Evolutionary conservation across 2,797 vertebrate genomes (phyloP).

Genomic region (Steatocranus sp.): DNA sequence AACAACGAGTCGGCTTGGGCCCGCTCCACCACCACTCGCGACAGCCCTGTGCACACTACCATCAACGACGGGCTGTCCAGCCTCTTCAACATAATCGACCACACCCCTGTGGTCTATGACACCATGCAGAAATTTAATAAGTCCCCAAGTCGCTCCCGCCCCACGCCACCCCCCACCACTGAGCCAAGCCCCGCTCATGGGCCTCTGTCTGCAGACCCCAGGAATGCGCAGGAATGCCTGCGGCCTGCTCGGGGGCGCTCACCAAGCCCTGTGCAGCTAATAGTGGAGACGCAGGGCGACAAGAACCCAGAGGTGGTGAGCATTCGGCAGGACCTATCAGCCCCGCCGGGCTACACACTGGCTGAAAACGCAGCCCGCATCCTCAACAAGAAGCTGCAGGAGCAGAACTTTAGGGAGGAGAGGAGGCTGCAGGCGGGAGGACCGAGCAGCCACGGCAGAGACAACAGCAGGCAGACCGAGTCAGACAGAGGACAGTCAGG

Average conservation of each 20-base stretch:
- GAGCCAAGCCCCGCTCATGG: conserved; percentile 56
- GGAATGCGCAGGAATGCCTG: conserved; percentile 75
- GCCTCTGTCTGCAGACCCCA: conserved; percentile 33
- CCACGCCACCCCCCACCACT: conserved; percentile 56
- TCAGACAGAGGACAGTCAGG: conserved; percentile 81
- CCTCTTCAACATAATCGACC: conserved; percentile 98
- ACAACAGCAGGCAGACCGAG: conserved; percentile 50
- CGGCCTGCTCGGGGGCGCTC: conserved; percentile 84
- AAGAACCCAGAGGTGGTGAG: conserved; percentile 82
- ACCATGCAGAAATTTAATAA: conserved; percentile 83
- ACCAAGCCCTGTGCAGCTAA: conserved; percentile 87
- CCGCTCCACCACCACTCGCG: conserved; percentile 93
- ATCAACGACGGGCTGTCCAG: conserved; percentile 98
- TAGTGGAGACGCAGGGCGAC: conserved; percentile 82
- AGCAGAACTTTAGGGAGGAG: conserved; percentile 89
- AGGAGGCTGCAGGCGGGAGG: conserved; percentile 73
- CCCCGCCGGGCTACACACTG: conserved; percentile 90
- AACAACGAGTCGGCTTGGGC: conserved; percentile 97
- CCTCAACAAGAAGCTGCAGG: conserved; percentile 92
- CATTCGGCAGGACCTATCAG: conserved; percentile 89
- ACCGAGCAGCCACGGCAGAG: conserved; percentile 70
- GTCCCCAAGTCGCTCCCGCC: conserved; percentile 82
- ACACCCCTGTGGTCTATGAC: conserved; percentile 85
- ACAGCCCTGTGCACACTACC: conserved; percentile 96
- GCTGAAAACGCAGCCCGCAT: conserved; percentile 90